Base-by-base conservation (phyloP, 2,888 invertebrate genomes). In the Tenthredo notha region DNA sequence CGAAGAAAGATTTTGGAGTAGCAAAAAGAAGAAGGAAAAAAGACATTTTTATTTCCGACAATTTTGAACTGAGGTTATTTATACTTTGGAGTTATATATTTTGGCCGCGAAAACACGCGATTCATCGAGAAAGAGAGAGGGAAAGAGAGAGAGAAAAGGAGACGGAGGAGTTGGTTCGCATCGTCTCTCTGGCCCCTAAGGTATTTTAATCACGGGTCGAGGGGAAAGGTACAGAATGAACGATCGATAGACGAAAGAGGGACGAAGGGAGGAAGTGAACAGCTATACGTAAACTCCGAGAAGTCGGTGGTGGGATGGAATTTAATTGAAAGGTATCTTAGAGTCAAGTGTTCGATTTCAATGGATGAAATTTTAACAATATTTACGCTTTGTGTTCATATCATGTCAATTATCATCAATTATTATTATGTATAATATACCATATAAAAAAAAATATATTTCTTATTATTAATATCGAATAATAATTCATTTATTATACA, bases 181-280 rank as follows among this genome's bases (percentile, higher is more conserved):
- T 29, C 78, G 80, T 80, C 80, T 61, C 37, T 40, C 18, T 33
- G 61, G 80, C 40, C 80, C 61, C 80, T 37, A 37, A 80, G 80
- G 80, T 80, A 80, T 80, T 80, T 80, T 80, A 80, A 80, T 80
- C 80, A 80, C 80, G 80, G 61, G 58, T 80, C 80, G 80, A 61
- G 61, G 61, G 80, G 61, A 37, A 37, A 37, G 80, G 80, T 33
- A n/a, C n/a, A 61, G 80, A 61, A 61, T 40, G 80, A 40, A 80
- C 58, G 80, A 80, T 80, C 80, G 80, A 80, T 80, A 80, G 40
- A 58, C 61, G 80, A 58, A 80, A 80, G 37, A 80, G 58, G 58
- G 25, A 29, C 40, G 37, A 25, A 21, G 40, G n/a, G 40, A 80
- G 61, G 21, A 74, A n/a, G 40, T 21, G 61, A 25, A 50, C 29